Base-by-base conservation (phyloP, 2,797 vertebrate genomes). In the Sebastes hubbsi region DNA sequence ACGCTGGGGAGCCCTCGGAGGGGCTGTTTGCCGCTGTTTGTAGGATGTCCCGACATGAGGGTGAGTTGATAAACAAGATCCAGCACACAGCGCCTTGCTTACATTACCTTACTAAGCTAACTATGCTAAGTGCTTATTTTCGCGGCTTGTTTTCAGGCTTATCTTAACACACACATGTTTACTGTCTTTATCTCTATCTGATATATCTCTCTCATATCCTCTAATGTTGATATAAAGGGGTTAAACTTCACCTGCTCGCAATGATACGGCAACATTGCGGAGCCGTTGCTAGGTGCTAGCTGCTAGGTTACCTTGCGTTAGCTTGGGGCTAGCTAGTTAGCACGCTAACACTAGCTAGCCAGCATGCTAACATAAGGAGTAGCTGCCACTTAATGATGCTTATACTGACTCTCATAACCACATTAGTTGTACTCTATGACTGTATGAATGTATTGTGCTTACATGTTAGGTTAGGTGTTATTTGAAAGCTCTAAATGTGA, bases 1-100 rank as follows among this genome's bases (percentile, higher is more conserved):
- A 92, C 91, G 78, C 92, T 88, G 91, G 95, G 93, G 95, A 95
- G 94, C 94, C 95, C 95, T 84, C 88, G 92, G 94, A 94, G 87
- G 93, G 95, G 93, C 95, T 93, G 95, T 82, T 36, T 36, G 93
- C 87, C 86, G 87, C 88, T 91, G 92, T 91, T 91, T 95, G 92
- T 97, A 99, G 97, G 97, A 98, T 98, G 97, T 98, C 97, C 97
- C 97, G 97, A 97, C 97, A 98, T 97, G 97, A 98, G 97, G 97
- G 97, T 98, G 96, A 94, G 96, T 93, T 78, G 76, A 92, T 78
- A 87, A 36, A 36, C 34, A 36, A 36, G 34, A 36, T 36, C 34
- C 34, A 12, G 11, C 34, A 78, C 79, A 70, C 62, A 55, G 85
- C 74, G 77, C 75, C 74, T 66, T 32, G 72, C 42, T 73, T 90